Conservation (phyloP, 2,797 vertebrate species). For the Carcharodon carcharias region DNA sequence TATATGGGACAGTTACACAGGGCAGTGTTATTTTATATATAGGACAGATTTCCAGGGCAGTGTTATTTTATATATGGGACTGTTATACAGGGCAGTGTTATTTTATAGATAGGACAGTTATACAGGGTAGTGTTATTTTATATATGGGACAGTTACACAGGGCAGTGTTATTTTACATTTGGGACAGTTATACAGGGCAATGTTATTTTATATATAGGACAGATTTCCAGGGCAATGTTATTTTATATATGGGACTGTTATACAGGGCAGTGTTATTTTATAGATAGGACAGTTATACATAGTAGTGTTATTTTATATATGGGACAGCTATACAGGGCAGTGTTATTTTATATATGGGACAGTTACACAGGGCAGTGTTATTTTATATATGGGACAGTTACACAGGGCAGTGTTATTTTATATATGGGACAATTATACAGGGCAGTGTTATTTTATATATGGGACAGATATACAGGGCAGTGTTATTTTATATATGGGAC, state of each 20-base stretch:
- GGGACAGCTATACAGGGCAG: neutral
- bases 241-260: neutral
- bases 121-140: too few species aligned
- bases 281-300: neutral
- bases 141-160: too few species aligned
- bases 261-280: neutral
- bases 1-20: too few species aligned
- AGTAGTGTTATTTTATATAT: neutral
- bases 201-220: too few species aligned
- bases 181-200: too few species aligned
- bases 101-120: too few species aligned
- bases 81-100: neutral
- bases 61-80: neutral
- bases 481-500: too few species aligned
- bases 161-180: too few species aligned
- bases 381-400: neutral
- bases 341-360: neutral
- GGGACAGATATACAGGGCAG: too few species aligned
- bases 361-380: too few species aligned
- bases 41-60: neutral
- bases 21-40: too few species aligned
- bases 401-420: neutral
- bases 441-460: too few species aligned
- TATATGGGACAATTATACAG: neutral
- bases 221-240: neutral